A percentile compares a stretch with the other conserved stretches of the same genome.
These are phyloP conservation scores for Aricia artaxerxes DNA, from an alignment of 2,888 invertebrate genomes.

Conservation along the genomic window DNA sequence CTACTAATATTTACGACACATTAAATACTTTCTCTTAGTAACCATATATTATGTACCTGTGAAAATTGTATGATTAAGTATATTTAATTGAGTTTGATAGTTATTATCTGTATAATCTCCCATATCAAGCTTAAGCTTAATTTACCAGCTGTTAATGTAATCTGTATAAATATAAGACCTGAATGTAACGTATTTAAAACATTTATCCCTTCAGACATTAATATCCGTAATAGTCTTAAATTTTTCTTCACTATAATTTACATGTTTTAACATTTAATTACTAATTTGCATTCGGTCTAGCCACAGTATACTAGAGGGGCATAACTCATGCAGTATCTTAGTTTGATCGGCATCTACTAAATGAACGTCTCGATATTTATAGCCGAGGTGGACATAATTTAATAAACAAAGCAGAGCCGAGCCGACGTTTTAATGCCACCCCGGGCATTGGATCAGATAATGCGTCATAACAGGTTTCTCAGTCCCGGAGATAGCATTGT, in stretches of 20 bases:
- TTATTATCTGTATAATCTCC: neutral
- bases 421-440: constrained; percentile 71
- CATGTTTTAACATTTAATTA: constrained; percentile 31
- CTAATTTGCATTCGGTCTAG: constrained; percentile 53
- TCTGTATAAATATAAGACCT: constrained; percentile 11
- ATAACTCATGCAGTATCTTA: constrained; percentile 74
- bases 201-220: constrained; percentile 4
- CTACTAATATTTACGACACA: no score
- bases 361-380: constrained; percentile 76
- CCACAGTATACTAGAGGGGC: constrained; percentile 64
- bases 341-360: constrained; percentile 76
- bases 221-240: constrained; percentile 20
- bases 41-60: no score
- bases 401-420: constrained; percentile 78
- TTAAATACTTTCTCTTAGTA: no score
- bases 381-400: constrained; percentile 77
- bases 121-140: neutral
- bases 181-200: constrained; percentile 4
- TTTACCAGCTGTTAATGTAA: neutral
- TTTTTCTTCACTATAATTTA: constrained; percentile 24
- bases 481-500: constrained; percentile 76
- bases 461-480: constrained; percentile 74
- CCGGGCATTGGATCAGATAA: constrained; percentile 76
- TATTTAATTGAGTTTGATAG: neutral
- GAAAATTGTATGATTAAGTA: neutral